Conservation (phyloP, 2,888 invertebrate species). For the Odontocerum albicorne region DNA sequence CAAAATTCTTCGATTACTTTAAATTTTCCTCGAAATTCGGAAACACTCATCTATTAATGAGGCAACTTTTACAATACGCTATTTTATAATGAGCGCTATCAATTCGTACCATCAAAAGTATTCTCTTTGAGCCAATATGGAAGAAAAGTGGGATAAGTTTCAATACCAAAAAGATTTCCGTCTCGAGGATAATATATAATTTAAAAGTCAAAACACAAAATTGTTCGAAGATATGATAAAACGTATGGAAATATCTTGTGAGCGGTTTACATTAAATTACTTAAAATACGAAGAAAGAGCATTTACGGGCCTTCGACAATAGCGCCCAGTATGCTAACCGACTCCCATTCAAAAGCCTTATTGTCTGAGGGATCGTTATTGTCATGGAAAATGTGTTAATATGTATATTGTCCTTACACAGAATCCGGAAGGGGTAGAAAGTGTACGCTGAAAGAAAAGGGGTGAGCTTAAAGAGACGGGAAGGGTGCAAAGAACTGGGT, state of each 20-base stretch:
- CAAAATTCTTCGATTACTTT: slow-evolving; percentile 9
- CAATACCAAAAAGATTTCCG: no score
- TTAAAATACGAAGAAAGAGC: neutral
- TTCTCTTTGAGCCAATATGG: neutral
- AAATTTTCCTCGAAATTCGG: slow-evolving; percentile 13
- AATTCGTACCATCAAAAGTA: slow-evolving; percentile 13
- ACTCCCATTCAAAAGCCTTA: slow-evolving; percentile 15
- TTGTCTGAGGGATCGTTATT: slow-evolving; percentile 27
- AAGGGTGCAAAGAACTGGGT: neutral
- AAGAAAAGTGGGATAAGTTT: neutral
- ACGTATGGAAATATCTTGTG: no score
- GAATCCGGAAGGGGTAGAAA: slow-evolving; percentile 8
- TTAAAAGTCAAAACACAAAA: no score
- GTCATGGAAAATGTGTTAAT: slow-evolving; percentile 25
- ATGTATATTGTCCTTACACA: slow-evolving; percentile 28
- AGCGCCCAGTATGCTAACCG: slow-evolving; percentile 18
- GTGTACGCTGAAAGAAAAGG: neutral
- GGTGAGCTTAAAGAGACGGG: neutral
- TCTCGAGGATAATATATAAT: no score
- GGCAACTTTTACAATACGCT: slow-evolving; percentile 10
- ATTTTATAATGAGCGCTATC: slow-evolving; percentile 10
- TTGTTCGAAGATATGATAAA: no score
- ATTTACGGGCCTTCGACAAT: slow-evolving; percentile 10
- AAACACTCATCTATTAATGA: slow-evolving; percentile 13
- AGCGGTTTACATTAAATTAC: neutral